These are phyloP conservation scores for Nephrotoma appendiculata DNA, from an alignment of 2,888 invertebrate genomes.

Conservation along the genomic window DNA sequence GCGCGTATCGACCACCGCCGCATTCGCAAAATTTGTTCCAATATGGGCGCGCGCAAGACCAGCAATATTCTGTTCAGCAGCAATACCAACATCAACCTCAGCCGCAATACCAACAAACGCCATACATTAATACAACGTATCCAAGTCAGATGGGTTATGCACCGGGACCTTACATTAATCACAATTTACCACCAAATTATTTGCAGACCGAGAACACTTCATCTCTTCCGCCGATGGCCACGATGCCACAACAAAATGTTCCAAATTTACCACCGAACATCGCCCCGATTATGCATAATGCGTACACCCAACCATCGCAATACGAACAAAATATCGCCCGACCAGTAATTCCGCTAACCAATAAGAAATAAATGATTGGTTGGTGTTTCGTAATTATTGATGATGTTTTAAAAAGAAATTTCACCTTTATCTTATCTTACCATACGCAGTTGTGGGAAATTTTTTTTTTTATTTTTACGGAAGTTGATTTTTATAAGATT, in stretches of 20 bases:
- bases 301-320: not conserved
- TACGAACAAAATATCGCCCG: not conserved
- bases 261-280: not conserved
- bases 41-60: not conserved
- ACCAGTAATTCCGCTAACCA: not conserved
- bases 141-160: not conserved
- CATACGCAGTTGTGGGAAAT: not conserved
- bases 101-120: not conserved
- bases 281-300: not conserved
- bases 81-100: not conserved
- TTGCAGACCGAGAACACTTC: not conserved
- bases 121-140: not conserved
- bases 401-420: not conserved
- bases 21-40: not conserved
- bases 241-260: not conserved
- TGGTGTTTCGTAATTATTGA: not conserved
- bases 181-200: not conserved
- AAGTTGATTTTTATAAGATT: not conserved
- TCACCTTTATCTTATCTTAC: not conserved
- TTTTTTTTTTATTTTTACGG: not conserved
- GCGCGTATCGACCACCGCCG: not conserved
- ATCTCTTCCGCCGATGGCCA: not conserved
- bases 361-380: not conserved
- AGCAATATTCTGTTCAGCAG: not conserved
- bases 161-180: not conserved